These are phyloP conservation scores for Albula goreensis DNA, from an alignment of 2,113 vertebrate species.

Conservation along the genomic window DNA sequence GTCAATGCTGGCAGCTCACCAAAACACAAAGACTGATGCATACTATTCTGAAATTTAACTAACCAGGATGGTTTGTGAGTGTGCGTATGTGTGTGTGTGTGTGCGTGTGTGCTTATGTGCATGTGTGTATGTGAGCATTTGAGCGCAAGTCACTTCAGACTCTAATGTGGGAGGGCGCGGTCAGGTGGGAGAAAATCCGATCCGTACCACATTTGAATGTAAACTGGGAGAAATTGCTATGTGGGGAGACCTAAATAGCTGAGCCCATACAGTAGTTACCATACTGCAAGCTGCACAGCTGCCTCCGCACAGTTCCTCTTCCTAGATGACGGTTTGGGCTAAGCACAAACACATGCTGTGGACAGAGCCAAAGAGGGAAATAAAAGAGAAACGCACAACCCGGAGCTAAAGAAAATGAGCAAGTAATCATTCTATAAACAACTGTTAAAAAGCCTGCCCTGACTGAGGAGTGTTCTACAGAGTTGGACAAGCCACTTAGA, in stretches of 20 bases:
- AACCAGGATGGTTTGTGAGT: background rate
- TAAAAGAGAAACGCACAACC: conserved; percentile 12
- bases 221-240: conserved; percentile 64
- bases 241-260: conserved; percentile 66
- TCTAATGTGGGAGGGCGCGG: conserved; percentile 54
- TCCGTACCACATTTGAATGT: conserved; percentile 63
- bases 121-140: background rate
- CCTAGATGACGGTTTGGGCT: conserved; percentile 37
- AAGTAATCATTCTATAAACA: conserved; percentile 15
- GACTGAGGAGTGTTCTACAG: background rate
- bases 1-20: background rate
- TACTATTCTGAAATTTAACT: background rate
- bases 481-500: background rate
- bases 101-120: background rate
- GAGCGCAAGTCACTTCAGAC: background rate
- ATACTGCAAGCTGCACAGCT: conserved; percentile 47
- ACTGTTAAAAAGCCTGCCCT: background rate
- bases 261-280: conserved; percentile 58
- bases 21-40: background rate
- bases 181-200: conserved; percentile 60
- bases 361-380: conserved; percentile 17
- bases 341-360: conserved; percentile 41
- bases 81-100: background rate
- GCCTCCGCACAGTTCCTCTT: conserved; percentile 43
- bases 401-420: conserved; percentile 7